Evolutionary conservation across 1,140 invertebrate species (phyloP).

Genomic region (Tachypleus tridentatus): DNA sequence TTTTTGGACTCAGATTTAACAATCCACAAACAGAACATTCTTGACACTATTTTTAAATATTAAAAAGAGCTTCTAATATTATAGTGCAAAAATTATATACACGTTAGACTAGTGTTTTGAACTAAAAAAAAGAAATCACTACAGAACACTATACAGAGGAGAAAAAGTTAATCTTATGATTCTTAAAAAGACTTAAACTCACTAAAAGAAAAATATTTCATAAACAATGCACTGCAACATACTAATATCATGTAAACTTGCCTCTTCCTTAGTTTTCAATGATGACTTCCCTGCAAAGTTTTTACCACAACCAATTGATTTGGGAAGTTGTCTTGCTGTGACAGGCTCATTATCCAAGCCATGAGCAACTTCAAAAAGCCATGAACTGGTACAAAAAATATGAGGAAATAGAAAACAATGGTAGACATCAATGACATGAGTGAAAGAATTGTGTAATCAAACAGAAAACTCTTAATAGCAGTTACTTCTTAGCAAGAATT

Average conservation of each 20-base stretch:
- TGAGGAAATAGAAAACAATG: background rate
- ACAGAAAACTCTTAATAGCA: too few relatives aligned
- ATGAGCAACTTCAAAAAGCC: slow-evolving; percentile 73
- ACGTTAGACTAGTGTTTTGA: too few relatives aligned
- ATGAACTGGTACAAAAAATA: slow-evolving; percentile 43
- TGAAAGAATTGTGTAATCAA: too few relatives aligned
- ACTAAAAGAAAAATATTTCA: background rate
- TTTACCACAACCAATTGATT: slow-evolving; percentile 93
- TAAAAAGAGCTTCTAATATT: too few relatives aligned
- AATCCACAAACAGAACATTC: too few relatives aligned
- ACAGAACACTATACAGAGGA: background rate
- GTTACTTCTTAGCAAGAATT: too few relatives aligned
- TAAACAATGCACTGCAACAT: background rate
- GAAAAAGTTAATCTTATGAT: background rate
- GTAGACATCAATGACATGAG: too few relatives aligned
- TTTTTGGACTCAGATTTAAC: too few relatives aligned
- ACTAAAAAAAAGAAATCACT: too few relatives aligned
- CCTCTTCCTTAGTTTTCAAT: slow-evolving; percentile 53
- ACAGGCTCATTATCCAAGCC: slow-evolving; percentile 83
- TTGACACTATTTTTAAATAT: too few relatives aligned
- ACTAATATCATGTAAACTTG: slow-evolving; percentile 30
- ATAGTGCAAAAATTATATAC: too few relatives aligned
- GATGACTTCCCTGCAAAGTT: slow-evolving; percentile 73
- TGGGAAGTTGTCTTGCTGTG: slow-evolving; percentile 61
- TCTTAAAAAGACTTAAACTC: background rate